phyloP scores from a whole-genome alignment of 2,113 vertebrate species.

The Ptilonorhynchus violaceus region DNA sequence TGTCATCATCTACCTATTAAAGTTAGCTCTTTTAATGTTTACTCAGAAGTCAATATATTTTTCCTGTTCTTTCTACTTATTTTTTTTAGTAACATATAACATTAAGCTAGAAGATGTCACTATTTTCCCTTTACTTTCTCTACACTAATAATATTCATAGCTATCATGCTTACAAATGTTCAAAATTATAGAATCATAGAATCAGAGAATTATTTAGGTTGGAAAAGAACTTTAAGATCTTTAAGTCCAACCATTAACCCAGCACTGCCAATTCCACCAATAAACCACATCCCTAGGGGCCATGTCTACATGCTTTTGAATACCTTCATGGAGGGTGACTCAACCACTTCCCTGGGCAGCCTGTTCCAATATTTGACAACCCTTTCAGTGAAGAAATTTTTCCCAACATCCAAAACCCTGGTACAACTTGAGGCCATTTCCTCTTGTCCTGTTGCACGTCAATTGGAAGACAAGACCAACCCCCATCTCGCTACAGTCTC shows the following conservation, averaged over 20 bases:
- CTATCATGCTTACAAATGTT: not conserved
- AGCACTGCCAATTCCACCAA: not conserved
- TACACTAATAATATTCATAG: not conserved
- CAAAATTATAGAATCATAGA: not conserved
- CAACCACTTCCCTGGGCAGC: not conserved
- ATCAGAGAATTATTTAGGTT: not conserved
- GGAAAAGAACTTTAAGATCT: not conserved
- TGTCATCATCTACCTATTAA: not conserved
- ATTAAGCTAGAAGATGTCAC: not conserved
- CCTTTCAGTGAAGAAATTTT: not conserved
- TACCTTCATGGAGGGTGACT: not conserved
- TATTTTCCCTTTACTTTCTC: not conserved
- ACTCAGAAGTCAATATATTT: not conserved
- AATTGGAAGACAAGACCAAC: accelerated
- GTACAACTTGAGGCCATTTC: not conserved
- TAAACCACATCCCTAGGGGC: not conserved
- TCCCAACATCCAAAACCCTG: not conserved
- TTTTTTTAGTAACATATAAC: not conserved
- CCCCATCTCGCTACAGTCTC: accelerated
- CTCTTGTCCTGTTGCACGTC: not conserved
- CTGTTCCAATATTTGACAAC: not conserved
- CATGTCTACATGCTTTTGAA: not conserved
- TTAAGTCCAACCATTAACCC: not conserved
- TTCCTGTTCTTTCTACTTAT: not conserved
- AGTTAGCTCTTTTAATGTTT: not conserved